Evolutionary conservation across 92 coral and sea anemone genomes (phyloP).

Genomic region (Heliopora coerulea): DNA sequence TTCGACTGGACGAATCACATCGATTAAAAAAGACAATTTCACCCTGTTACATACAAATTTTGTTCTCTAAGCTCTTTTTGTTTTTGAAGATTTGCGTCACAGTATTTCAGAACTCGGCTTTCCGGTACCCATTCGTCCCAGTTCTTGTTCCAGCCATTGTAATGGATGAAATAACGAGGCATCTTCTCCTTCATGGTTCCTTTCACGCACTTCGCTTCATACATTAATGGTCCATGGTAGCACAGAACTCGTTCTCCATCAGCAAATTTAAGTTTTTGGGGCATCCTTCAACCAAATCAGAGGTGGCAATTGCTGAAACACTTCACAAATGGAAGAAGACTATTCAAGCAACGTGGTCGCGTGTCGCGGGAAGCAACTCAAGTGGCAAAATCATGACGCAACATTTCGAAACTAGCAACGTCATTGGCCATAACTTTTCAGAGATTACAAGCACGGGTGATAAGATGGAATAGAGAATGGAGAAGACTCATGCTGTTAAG

Average conservation of each 20-base stretch:
- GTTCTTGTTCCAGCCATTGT: constrained; percentile 98
- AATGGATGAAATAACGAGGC: constrained; percentile 90
- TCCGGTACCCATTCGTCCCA: constrained; percentile 99
- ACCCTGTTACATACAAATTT: constrained; percentile 62
- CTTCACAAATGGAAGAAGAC: background rate
- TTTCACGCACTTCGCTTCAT: constrained; percentile 96
- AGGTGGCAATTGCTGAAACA: background rate
- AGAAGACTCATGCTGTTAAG: too few species aligned
- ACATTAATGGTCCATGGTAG: constrained; percentile 93
- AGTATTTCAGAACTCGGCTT: constrained; percentile 87
- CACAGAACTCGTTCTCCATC: constrained; percentile 99
- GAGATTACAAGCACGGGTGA: too few species aligned
- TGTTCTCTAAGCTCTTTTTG: constrained; percentile 92
- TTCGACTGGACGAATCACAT: background rate
- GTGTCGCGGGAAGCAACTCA: constrained; percentile 30
- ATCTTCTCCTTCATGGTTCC: constrained; percentile 94
- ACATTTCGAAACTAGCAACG: constrained; percentile 26
- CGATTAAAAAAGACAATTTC: background rate
- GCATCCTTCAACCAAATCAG: constrained; percentile 58
- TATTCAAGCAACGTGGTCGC: constrained; percentile 36
- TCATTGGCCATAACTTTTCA: constrained; percentile 4
- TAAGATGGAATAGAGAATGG: too few species aligned
- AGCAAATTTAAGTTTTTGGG: constrained; percentile 91
- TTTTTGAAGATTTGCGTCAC: constrained; percentile 88
- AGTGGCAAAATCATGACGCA: constrained; percentile 21